Evolutionary conservation across 2,797 vertebrate species (phyloP), one percentile per base, ranked within the genome.

Genomic region (Hozukius guyotensis): DNA sequence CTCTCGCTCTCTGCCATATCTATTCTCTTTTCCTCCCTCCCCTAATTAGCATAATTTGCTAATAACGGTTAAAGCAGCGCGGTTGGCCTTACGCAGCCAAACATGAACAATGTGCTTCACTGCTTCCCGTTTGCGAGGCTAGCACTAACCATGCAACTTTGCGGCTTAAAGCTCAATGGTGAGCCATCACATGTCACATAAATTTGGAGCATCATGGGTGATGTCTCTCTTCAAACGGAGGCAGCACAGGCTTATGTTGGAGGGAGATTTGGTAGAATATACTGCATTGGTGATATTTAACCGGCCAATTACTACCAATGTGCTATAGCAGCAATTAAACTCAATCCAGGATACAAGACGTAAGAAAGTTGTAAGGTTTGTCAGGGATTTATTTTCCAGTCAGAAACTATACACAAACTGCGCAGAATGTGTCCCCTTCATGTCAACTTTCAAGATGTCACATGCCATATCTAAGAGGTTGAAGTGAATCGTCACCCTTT

Each of bases 121-220:
- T 57, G 36, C 60, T 63, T 73, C 27, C 60, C 10, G 3, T 13
- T 12, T 72, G 55, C 0, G 8, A 31, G 38, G 80, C 65, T 31
- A 74, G 69, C 46, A 72, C 80, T 60, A 82, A 75, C 75, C 59
- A 6, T 83, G 75, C 52, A 11, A 62, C 55, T 38, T 52, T 49
- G 70, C 4, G 0, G 75, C 85, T 82, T 69, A 69, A 36, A 85
- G 73, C 79, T 81, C 80, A 73, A 38, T 77, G 74, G 80, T 73
- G 76, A 83, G 79, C 83, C 72, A 88, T 71, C 71, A 80, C 53
- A 38, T 70, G 90, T 91, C 90, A 90, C 62, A 76, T 16, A 34
- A 82, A 92, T 92, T 83, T 87, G 68, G 83, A 86, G 81, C 89
- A 82, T 73, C 67, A 12, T 3, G 77, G 85, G 36, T 88, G 89